These are phyloP conservation scores for Perca flavescens DNA, from an alignment of 2,113 vertebrate species.

Conservation along the genomic window DNA sequence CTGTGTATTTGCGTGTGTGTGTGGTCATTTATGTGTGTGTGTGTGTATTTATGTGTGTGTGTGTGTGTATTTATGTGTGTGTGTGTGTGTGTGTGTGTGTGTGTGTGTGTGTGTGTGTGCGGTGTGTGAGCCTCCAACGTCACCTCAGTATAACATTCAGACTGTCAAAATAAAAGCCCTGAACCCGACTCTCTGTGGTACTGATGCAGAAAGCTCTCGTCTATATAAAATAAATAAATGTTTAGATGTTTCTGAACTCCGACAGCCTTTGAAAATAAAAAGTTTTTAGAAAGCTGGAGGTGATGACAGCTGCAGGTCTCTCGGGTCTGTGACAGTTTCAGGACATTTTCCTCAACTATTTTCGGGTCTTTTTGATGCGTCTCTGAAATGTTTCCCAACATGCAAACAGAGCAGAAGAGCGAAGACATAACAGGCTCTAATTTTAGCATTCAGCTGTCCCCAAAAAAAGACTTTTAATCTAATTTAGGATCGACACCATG, in stretches of 20 bases:
- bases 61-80: too few relatives aligned
- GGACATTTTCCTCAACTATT: slow-evolving; percentile 8
- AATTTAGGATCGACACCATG: not conserved
- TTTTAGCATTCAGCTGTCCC: not conserved
- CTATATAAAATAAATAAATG: slow-evolving; percentile 3
- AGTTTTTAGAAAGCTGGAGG: not conserved
- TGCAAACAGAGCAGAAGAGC: not conserved
- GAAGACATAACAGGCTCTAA: not conserved
- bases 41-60: too few relatives aligned
- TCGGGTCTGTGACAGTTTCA: not conserved
- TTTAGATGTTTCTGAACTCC: not conserved
- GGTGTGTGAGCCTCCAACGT: too few relatives aligned
- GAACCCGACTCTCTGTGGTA: too few relatives aligned
- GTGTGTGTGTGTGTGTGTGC: too few relatives aligned
- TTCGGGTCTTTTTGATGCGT: not conserved
- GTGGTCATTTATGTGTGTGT: too few relatives aligned
- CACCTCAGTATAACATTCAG: too few relatives aligned
- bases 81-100: too few relatives aligned
- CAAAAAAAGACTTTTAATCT: not conserved
- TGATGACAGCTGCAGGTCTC: slow-evolving; percentile 1
- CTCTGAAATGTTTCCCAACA: not conserved
- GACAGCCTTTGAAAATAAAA: not conserved
- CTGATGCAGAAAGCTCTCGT: not conserved
- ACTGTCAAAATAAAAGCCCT: too few relatives aligned
- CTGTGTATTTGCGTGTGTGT: too few relatives aligned